Percentiles rank a stretch among this genome's conserved stretches.
Conservation (phyloP, 2,888 invertebrate species). For the Acleris literana region DNA sequence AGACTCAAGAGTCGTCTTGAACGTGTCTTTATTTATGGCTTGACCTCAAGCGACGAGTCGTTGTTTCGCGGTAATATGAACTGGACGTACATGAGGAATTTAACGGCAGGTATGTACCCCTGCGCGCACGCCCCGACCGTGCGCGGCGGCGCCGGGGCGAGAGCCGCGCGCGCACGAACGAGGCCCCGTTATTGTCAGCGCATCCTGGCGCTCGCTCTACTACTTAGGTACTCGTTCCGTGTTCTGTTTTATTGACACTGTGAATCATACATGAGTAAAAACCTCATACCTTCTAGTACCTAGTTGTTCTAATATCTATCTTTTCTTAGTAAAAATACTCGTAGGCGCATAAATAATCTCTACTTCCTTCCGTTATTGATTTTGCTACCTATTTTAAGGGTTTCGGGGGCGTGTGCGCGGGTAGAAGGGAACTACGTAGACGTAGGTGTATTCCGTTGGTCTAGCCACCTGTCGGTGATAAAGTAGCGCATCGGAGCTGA, state of each 20-base stretch:
- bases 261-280: slow-evolving; percentile 8
- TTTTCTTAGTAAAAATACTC: neutral
- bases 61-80: no score
- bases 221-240: slow-evolving; percentile 5
- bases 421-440: neutral
- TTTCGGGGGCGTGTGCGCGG: neutral
- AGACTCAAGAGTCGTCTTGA: no score
- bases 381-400: neutral
- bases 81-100: no score
- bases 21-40: no score
- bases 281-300: neutral
- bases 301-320: neutral
- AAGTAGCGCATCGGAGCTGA: slow-evolving; percentile 4
- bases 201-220: slow-evolving; percentile 6
- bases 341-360: neutral
- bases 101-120: no score
- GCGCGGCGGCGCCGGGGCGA: slow-evolving; percentile 5
- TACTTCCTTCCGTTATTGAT: slow-evolving; percentile 6
- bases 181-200: slow-evolving; percentile 42
- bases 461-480: slow-evolving; percentile 19
- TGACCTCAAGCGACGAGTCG: no score
- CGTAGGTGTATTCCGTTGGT: neutral
- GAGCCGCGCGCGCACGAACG: neutral
- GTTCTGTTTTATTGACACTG: slow-evolving; percentile 5
- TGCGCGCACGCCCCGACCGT: neutral